A percentile compares a stretch with the other conserved stretches of the same genome.
These are phyloP conservation scores for Bolborhynchus lineola DNA, from an alignment of 2,113 vertebrate species.

Conservation along the genomic window DNA sequence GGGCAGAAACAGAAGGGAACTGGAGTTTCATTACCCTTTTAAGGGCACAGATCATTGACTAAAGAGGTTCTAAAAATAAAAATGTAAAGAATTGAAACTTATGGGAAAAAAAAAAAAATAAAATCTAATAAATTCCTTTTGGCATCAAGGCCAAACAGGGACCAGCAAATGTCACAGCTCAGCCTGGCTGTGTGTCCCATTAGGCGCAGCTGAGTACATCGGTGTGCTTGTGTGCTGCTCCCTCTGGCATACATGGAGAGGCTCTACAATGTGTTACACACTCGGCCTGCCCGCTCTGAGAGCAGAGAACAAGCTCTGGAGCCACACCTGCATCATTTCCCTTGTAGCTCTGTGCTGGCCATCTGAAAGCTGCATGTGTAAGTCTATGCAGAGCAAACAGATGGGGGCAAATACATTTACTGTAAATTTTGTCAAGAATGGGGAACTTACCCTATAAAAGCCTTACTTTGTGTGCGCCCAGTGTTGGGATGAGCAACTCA, in stretches of 20 bases:
- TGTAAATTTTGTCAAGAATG: background rate
- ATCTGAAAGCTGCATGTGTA: rapidly evolving
- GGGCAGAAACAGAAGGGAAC: background rate
- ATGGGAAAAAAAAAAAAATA: background rate
- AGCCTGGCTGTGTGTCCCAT: background rate
- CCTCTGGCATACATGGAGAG: background rate
- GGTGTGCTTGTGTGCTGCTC: background rate
- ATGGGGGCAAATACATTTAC: background rate
- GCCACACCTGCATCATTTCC: background rate
- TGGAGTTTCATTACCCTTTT: background rate
- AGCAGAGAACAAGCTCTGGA: background rate
- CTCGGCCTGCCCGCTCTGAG: background rate
- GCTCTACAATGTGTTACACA: background rate
- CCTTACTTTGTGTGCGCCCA: background rate
- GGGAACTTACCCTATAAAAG: background rate
- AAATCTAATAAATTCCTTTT: background rate
- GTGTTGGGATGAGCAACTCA: background rate
- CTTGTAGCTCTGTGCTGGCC: rapidly evolving
- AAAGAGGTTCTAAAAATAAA: background rate
- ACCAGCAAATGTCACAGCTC: background rate
- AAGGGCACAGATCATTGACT: background rate
- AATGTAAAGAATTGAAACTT: background rate
- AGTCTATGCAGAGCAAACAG: background rate
- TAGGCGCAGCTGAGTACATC: background rate
- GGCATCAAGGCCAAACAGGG: background rate